Base-by-base conservation (phyloP, 2,113 vertebrate genomes). In the Mormyrus lacerda region DNA sequence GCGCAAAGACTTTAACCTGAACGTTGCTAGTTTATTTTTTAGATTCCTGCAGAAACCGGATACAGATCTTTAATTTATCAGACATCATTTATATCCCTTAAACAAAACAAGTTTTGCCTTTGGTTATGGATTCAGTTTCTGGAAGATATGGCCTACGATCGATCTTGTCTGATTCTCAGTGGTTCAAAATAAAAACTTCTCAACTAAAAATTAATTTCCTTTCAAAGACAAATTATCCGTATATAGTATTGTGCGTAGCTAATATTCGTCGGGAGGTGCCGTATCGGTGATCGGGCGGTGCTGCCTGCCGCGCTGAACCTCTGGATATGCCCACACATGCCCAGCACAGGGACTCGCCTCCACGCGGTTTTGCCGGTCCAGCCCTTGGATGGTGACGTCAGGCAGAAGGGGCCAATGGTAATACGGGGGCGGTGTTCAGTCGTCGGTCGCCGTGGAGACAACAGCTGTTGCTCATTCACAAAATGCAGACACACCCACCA, bases 241-340 rank as follows among this genome's bases (percentile, higher is more conserved):
- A 10, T 27, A 31, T 35, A 35, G 10, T 35, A 0, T 15, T 31
- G 47, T 8, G 45, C n/a, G 45, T 89, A 58, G 19, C 85, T n/a
- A 45, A 65, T 61, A 27, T 24, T 11, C 9, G 45, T 9, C 51
- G n/a, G 84, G 19, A 21, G 53, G 65, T 73, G 31, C 51, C 73
- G 93, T 93, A 92, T 92, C 15, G 13, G 31, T 7, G 6, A 76
- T 13, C 69, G 69, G 65, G 65, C 27, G 76, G 42, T 45, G 19
- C 19, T 82, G 17, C 7, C 76, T 42, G 42, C 19, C 76, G 11
- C 90, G 91, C 90, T 47, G 90, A 89, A 90, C 87, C 89, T 88
- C 90, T 91, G 96, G 97, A 97, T 96, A 92, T 97, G 97, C 94
- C 93, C 90, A 95, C 95, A 96, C 97, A 95, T 96, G 97, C 95